These are phyloP conservation scores for Nylanderia fulva DNA, from an alignment of 1,140 invertebrate species.

Conservation along the genomic window DNA sequence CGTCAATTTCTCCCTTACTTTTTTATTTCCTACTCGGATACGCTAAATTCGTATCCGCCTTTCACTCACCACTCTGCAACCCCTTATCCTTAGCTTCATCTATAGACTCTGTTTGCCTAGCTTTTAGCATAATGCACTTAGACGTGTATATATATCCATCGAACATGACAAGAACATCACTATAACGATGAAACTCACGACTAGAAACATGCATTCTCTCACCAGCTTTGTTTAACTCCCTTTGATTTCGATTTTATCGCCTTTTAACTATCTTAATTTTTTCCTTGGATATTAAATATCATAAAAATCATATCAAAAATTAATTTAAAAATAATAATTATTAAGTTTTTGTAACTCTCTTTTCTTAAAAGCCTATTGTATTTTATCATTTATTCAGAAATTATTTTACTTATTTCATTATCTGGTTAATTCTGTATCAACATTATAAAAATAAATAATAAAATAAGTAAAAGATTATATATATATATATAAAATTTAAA, in stretches of 20 bases:
- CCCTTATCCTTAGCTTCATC: conserved; percentile 4
- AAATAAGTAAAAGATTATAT: not conserved
- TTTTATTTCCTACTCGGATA: conserved; percentile 27
- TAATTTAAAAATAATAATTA: not conserved
- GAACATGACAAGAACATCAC: conserved; percentile 4
- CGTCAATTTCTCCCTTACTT: conserved; percentile 10
- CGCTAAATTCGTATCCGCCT: conserved; percentile 33
- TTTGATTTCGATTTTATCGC: not conserved
- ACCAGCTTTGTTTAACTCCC: not conserved
- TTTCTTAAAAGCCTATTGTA: not conserved
- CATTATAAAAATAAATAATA: not conserved
- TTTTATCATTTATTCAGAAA: not conserved
- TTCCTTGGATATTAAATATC: not conserved
- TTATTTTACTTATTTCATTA: not conserved
- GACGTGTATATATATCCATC: conserved; percentile 15
- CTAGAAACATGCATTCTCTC: conserved; percentile 28
- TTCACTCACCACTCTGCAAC: conserved; percentile 16
- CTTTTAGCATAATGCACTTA: conserved; percentile 68
- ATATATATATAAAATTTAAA: conserved; percentile 19
- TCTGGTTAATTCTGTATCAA: not conserved
- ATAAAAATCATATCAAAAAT: not conserved
- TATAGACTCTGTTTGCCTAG: conserved; percentile 55
- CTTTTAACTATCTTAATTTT: not conserved
- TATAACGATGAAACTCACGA: conserved; percentile 1
- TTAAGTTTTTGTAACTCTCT: not conserved